Evolutionary conservation across 2,888 invertebrate species (phyloP).

Genomic region (Campaea margaritaria): DNA sequence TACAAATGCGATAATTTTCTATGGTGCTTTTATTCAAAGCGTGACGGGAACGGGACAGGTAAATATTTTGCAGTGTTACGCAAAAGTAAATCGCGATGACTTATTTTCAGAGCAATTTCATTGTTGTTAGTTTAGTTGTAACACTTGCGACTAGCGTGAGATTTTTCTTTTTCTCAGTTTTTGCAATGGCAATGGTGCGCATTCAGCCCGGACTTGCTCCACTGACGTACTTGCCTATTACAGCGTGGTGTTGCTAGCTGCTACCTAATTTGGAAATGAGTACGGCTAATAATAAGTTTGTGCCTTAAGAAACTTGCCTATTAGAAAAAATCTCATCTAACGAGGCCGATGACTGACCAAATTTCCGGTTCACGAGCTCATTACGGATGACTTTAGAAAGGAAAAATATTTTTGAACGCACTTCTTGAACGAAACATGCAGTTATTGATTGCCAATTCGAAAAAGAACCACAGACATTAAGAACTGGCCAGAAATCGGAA

Average conservation of each 20-base stretch:
- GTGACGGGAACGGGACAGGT: conserved; percentile 14
- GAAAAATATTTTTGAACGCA: too few relatives aligned
- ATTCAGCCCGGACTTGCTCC: conserved; percentile 21
- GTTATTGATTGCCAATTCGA: too few relatives aligned
- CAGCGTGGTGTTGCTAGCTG: not conserved
- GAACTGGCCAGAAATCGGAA: too few relatives aligned
- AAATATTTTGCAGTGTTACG: conserved; percentile 25
- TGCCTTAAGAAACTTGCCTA: conserved; percentile 15
- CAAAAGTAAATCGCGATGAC: conserved; percentile 24
- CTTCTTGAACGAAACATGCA: too few relatives aligned
- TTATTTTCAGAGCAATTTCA: conserved; percentile 28
- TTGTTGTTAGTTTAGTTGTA: conserved; percentile 14
- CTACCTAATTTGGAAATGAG: conserved; percentile 25
- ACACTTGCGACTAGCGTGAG: conserved; percentile 14
- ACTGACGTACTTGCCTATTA: conserved; percentile 9
- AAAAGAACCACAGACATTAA: too few relatives aligned
- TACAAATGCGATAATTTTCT: conserved; percentile 33
- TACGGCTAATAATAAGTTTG: not conserved
- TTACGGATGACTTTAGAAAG: too few relatives aligned
- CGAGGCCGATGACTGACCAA: conserved; percentile 5
- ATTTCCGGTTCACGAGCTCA: conserved; percentile 11
- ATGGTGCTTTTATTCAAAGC: conserved; percentile 18
- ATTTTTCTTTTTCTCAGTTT: conserved; percentile 14
- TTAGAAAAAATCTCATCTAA: conserved; percentile 18
- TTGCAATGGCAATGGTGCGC: conserved; percentile 10